These are phyloP conservation scores for Lasioglossum malachurum DNA, from an alignment of 2,888 invertebrate species.

Conservation along the genomic window DNA sequence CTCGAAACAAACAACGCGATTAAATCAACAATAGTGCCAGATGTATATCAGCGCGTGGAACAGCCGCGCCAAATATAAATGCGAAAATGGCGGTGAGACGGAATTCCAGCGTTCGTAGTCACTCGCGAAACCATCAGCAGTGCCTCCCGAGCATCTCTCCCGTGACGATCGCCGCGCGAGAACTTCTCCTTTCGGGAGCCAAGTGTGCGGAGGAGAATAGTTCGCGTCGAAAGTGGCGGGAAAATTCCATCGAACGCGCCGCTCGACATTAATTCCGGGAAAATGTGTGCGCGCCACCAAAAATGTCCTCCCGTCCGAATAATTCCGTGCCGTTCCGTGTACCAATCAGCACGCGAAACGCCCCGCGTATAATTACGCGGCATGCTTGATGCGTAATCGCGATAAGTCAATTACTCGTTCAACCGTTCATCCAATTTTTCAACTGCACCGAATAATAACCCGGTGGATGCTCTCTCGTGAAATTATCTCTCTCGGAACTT, in stretches of 20 bases:
- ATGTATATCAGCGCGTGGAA: slow-evolving; percentile 50
- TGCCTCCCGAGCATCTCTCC: slow-evolving; percentile 45
- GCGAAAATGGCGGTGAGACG: slow-evolving; percentile 40
- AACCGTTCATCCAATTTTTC: background rate
- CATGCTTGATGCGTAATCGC: background rate
- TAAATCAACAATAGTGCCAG: slow-evolving; percentile 42
- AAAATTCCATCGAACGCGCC: slow-evolving; percentile 16
- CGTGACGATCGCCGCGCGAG: slow-evolving; percentile 22
- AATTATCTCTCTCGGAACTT: background rate
- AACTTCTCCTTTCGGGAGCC: background rate
- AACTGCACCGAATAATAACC: background rate
- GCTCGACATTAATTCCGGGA: background rate
- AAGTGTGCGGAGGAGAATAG: background rate
- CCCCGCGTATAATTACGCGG: background rate
- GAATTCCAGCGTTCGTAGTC: slow-evolving; percentile 47
- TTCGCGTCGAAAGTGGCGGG: slow-evolving; percentile 35
- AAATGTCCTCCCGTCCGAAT: too few relatives aligned
- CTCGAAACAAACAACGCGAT: background rate
- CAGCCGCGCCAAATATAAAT: slow-evolving; percentile 55
- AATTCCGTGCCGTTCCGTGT: background rate
- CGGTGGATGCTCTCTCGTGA: background rate
- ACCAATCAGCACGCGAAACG: background rate
- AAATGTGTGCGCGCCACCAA: background rate
- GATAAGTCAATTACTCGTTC: background rate
- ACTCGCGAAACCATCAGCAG: slow-evolving; percentile 51